These are phyloP conservation scores for Drosophila limbata DNA, from an alignment of 2,888 invertebrate species.

Conservation along the genomic window DNA sequence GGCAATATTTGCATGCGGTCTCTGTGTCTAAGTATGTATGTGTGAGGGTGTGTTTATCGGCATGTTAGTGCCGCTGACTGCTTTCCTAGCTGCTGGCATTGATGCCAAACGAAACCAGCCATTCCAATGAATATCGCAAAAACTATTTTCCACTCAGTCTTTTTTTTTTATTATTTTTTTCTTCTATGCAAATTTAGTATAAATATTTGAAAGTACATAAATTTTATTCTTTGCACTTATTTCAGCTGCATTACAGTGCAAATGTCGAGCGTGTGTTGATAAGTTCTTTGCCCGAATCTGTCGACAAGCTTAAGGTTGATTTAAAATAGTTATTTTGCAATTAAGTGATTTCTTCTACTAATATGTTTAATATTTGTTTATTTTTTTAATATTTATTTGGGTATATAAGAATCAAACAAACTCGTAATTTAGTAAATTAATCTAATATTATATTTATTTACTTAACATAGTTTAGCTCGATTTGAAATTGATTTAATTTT, in stretches of 20 bases:
- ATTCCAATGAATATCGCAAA: constrained; percentile 33
- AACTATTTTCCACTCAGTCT: constrained; percentile 20
- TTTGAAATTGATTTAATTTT: too few species aligned
- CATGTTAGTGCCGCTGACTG: constrained; percentile 40
- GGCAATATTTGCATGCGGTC: constrained; percentile 66
- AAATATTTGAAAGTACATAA: constrained; percentile 35
- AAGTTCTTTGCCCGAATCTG: constrained; percentile 21
- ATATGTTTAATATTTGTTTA: background rate
- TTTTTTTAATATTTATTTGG: too few species aligned
- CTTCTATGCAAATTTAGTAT: constrained; percentile 20
- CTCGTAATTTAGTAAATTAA: too few species aligned
- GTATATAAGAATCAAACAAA: too few species aligned
- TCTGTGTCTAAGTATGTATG: constrained; percentile 1
- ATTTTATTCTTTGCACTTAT: constrained; percentile 22
- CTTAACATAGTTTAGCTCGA: too few species aligned
- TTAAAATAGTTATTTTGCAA: constrained; percentile 16
- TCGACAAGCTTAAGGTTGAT: constrained; percentile 6
- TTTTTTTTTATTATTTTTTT: constrained; percentile 4
- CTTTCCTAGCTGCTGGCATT: constrained; percentile 17
- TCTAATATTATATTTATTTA: too few species aligned
- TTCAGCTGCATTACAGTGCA: constrained; percentile 26
- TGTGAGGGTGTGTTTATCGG: constrained; percentile 51
- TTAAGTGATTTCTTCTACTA: background rate
- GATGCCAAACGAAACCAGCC: constrained; percentile 44
- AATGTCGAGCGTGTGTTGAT: constrained; percentile 33